phyloP scores from a whole-genome alignment of 2,113 vertebrate species.

The Gobio gobio region DNA sequence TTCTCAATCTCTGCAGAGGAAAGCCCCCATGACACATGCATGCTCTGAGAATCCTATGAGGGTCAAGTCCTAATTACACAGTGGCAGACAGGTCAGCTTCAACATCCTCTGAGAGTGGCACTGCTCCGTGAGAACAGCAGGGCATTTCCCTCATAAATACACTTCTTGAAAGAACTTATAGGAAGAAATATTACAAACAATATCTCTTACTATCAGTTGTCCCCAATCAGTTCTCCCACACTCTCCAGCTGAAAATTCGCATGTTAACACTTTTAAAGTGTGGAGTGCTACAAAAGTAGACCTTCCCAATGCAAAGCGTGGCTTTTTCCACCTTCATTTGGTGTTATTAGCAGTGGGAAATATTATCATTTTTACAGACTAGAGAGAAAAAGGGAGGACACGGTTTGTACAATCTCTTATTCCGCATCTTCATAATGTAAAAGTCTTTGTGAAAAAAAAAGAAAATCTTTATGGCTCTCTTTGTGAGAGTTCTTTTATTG shows the following conservation, averaged over 20 bases:
- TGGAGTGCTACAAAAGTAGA: background rate
- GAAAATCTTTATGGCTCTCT: background rate
- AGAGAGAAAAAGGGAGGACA: background rate
- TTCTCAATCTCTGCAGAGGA: background rate
- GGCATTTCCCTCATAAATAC: background rate
- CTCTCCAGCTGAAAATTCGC: background rate
- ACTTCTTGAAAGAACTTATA: background rate
- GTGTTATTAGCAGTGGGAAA: background rate
- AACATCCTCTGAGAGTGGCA: conserved; percentile 1
- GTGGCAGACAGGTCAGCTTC: conserved; percentile 32
- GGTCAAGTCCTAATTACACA: conserved; percentile 38
- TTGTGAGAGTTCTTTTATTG: background rate
- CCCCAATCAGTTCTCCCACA: background rate
- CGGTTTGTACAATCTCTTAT: background rate
- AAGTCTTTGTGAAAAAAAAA: background rate
- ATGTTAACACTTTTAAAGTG: background rate
- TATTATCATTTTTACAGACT: background rate
- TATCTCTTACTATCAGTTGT: background rate
- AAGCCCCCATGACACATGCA: conserved; percentile 40
- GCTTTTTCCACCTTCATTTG: background rate
- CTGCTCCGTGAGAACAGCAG: background rate
- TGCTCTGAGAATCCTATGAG: conserved; percentile 12
- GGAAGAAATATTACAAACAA: background rate
- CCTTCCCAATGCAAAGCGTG: background rate
- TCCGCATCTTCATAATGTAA: background rate